Conservation (phyloP, 1,140 invertebrate species). For the Brachionus paranguensis region DNA sequence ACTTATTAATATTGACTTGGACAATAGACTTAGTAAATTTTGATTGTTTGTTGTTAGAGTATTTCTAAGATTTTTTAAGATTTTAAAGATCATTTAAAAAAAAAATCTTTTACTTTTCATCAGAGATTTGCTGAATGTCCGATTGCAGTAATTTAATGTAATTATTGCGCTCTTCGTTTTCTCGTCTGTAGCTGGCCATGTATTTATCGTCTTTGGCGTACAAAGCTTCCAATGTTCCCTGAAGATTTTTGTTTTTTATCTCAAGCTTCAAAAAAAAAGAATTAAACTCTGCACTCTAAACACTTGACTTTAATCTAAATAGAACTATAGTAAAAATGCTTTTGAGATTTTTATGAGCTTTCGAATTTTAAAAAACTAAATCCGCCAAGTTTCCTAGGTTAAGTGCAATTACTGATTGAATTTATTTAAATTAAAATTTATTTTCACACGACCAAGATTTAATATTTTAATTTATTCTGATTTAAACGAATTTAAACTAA, state of each 20-base stretch:
- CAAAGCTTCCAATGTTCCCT: not conserved
- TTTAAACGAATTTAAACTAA: not conserved
- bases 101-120: not conserved
- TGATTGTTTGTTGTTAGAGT: not conserved
- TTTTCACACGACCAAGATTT: not conserved
- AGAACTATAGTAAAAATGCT: not conserved
- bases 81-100: no score
- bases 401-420: not conserved
- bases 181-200: constrained; percentile 4
- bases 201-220: constrained; percentile 14
- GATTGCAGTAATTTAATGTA: constrained; percentile 2
- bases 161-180: constrained; percentile 11
- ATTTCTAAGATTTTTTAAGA: not conserved
- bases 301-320: not conserved
- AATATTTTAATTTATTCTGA: not conserved
- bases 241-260: constrained; percentile 11
- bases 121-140: not conserved
- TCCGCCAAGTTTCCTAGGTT: not conserved
- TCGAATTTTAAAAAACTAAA: not conserved
- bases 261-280: not conserved
- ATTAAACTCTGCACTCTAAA: not conserved
- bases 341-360: not conserved
- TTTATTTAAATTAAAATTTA: not conserved
- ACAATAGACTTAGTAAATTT: not conserved
- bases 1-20: not conserved